A percentile compares a stretch with the other conserved stretches of the same genome.
Evolutionary conservation across 2,888 invertebrate species (phyloP).

Genomic region (Conops quadrifasciatus): DNA sequence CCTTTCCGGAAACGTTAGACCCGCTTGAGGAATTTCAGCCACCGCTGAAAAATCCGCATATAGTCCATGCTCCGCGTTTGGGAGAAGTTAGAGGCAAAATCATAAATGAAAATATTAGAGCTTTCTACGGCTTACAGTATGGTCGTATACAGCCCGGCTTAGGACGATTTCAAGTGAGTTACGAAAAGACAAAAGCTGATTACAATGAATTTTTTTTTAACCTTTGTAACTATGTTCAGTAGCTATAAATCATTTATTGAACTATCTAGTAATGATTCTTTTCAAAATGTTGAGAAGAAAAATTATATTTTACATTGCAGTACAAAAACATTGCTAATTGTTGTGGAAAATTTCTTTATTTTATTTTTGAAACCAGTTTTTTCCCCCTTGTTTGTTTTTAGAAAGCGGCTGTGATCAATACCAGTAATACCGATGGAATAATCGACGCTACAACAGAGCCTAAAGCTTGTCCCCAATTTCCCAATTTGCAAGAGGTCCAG

Average conservation of each 20-base stretch:
- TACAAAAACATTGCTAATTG: no score
- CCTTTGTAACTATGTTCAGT: no score
- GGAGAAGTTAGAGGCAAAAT: conserved; percentile 53
- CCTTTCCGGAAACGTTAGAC: neutral
- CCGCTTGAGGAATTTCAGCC: neutral
- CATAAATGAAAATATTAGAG: conserved; percentile 51
- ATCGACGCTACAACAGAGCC: conserved; percentile 55
- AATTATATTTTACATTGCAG: no score
- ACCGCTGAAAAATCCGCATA: conserved; percentile 22
- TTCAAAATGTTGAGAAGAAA: no score
- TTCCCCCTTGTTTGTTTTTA: conserved; percentile 22
- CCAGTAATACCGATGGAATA: conserved; percentile 32
- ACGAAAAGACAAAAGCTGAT: neutral
- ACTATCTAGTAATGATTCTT: no score
- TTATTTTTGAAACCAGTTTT: no score
- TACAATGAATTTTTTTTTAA: neutral
- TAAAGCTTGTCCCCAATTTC: conserved; percentile 58
- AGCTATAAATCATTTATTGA: no score
- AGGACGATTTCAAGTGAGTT: conserved; percentile 56
- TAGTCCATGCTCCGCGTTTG: conserved; percentile 51
- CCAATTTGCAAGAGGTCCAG: conserved; percentile 51
- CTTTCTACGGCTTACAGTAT: conserved; percentile 58
- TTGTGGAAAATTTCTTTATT: no score
- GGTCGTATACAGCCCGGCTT: conserved; percentile 54
- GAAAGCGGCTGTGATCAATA: conserved; percentile 42